Conservation (phyloP, 2,888 invertebrate genomes). For the Hofmannophila pseudospretella region DNA sequence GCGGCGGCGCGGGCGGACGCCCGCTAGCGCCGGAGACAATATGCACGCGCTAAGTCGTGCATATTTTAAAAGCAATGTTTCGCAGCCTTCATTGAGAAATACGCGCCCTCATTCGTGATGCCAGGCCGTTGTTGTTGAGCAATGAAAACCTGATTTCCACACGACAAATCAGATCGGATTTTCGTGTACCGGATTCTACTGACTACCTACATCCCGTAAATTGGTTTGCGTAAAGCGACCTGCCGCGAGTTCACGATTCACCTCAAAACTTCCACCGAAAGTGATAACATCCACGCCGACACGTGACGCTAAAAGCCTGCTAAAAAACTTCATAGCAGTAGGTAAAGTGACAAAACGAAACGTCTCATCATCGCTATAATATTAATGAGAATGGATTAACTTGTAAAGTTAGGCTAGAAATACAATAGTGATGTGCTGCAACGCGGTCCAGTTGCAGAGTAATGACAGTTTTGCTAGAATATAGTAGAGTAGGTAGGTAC, state of each 20-base stretch:
- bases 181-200: constrained; percentile 37
- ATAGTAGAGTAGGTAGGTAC: constrained; percentile 30
- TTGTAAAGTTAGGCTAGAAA: too few species aligned
- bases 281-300: constrained; percentile 38
- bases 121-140: constrained; percentile 59
- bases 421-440: background rate
- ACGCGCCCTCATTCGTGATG: constrained; percentile 71
- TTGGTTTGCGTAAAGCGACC: constrained; percentile 34
- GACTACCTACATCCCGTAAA: constrained; percentile 26
- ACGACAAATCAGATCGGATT: constrained; percentile 60
- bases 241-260: constrained; percentile 23
- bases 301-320: constrained; percentile 15
- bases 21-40: constrained; percentile 35
- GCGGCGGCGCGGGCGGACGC: constrained; percentile 4
- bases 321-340: background rate
- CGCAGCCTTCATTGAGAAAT: constrained; percentile 73
- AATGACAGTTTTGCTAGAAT: background rate
- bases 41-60: constrained; percentile 57
- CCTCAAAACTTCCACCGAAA: constrained; percentile 48
- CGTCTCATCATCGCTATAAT: too few species aligned
- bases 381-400: too few species aligned
- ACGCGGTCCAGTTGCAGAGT: background rate
- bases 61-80: constrained; percentile 72
- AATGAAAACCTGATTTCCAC: constrained; percentile 71
- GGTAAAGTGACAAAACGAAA: too few species aligned